phyloP scores from a whole-genome alignment of 1,140 invertebrate species.

The Helicorthomorpha holstii region DNA sequence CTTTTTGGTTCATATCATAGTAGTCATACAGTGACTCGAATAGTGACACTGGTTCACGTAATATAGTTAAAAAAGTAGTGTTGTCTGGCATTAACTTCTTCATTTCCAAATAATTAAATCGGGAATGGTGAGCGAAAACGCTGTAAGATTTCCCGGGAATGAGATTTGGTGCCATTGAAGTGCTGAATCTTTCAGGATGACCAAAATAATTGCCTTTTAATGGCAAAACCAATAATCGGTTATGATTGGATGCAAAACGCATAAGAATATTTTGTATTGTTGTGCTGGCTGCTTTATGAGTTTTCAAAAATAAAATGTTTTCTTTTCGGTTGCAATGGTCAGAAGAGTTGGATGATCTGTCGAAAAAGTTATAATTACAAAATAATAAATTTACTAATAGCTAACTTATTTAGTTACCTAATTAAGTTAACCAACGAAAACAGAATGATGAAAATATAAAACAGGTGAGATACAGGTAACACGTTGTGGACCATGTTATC shows the following conservation, averaged over 20 bases:
- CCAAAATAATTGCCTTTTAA: slow-evolving; percentile 23
- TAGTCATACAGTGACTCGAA: slow-evolving; percentile 1
- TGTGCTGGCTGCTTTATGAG: slow-evolving; percentile 31
- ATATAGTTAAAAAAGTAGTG: not conserved
- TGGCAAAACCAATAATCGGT: slow-evolving; percentile 27
- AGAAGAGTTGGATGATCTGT: not conserved
- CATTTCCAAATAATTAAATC: slow-evolving; percentile 1
- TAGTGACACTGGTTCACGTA: not conserved
- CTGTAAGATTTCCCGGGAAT: not conserved
- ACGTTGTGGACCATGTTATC: no score
- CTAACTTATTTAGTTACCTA: no score
- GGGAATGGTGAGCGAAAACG: not conserved
- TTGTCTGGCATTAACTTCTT: not conserved
- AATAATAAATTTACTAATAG: not conserved
- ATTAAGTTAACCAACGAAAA: no score
- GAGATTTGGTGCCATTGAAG: not conserved
- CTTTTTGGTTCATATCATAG: not conserved
- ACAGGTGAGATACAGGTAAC: no score
- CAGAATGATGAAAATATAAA: no score
- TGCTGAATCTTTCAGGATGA: not conserved
- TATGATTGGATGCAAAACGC: slow-evolving; percentile 23
- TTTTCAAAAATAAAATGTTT: slow-evolving; percentile 25
- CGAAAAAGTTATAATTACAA: not conserved
- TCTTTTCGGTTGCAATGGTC: slow-evolving; percentile 1
- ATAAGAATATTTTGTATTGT: slow-evolving; percentile 32